phyloP scores from a whole-genome alignment of 2,888 invertebrate species.

The Argyresthia goedartella region DNA sequence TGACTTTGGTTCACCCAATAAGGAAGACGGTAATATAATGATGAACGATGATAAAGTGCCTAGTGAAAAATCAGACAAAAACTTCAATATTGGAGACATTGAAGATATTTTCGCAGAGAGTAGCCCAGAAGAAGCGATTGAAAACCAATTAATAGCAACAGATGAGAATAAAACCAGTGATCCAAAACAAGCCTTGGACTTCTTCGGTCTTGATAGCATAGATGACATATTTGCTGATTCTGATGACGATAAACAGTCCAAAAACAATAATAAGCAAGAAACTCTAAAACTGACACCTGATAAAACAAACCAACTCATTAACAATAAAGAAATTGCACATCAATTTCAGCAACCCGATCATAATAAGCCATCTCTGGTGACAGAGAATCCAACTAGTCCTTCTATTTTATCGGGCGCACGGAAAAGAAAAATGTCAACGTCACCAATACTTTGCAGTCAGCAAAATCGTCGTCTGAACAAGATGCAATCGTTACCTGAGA shows the following conservation, averaged over 20 bases:
- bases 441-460: conserved; percentile 50
- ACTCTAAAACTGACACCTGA: conserved; percentile 9
- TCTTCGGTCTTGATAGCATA: conserved; percentile 57
- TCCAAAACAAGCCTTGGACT: conserved; percentile 32
- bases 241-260: conserved; percentile 23
- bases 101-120: conserved; percentile 48
- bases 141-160: conserved; percentile 10
- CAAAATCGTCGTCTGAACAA: conserved; percentile 31
- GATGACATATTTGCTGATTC: conserved; percentile 59
- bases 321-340: too few relatives aligned
- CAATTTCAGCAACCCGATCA: too few relatives aligned
- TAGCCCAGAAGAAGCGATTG: conserved; percentile 28
- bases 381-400: conserved; percentile 31
- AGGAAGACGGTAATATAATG: conserved; percentile 4
- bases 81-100: conserved; percentile 53
- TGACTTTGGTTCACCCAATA: conserved; percentile 13
- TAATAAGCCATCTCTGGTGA: neutral
- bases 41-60: neutral
- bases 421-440: conserved; percentile 21
- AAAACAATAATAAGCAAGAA: conserved; percentile 4
- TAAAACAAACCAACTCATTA: conserved; percentile 4
- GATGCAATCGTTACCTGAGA: conserved; percentile 18
- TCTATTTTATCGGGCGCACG: conserved; percentile 46
- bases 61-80: conserved; percentile 21
- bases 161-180: conserved; percentile 16